Conservation (phyloP, 2,113 vertebrate species). For the Leucosticte australis region DNA sequence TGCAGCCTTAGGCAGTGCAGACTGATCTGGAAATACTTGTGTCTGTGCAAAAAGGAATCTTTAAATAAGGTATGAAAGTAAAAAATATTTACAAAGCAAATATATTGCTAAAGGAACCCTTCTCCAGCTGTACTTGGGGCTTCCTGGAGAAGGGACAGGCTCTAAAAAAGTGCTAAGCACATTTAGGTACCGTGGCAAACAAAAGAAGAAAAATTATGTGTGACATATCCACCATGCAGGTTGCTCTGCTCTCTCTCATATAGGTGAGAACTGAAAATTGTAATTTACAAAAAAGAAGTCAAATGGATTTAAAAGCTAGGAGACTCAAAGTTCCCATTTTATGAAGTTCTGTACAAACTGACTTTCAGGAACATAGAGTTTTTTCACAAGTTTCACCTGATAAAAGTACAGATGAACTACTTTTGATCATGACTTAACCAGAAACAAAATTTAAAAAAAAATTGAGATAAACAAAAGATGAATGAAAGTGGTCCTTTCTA, state of each 20-base stretch:
- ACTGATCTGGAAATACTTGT: background rate
- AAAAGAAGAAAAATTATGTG: background rate
- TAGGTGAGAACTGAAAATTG: background rate
- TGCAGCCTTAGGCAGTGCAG: background rate
- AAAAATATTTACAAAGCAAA: constrained; percentile 7
- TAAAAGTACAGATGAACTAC: background rate
- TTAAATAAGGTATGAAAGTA: background rate
- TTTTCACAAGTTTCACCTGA: background rate
- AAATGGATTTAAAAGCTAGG: background rate
- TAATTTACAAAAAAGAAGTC: background rate
- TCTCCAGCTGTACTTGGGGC: background rate
- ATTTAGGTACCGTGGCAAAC: background rate
- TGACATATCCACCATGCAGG: background rate
- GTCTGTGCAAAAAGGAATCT: background rate
- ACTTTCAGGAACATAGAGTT: background rate
- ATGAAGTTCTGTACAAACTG: background rate
- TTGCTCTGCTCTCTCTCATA: background rate
- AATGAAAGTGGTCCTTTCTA: background rate
- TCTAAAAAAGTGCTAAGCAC: background rate
- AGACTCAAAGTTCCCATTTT: background rate
- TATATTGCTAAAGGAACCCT: background rate
- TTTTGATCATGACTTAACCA: background rate
- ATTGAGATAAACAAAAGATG: background rate
- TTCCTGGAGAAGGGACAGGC: background rate
- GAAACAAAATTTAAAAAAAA: background rate